Evolutionary conservation across 1,140 invertebrate genomes (phyloP).

Genomic region (Drosophila pectinifera): DNA sequence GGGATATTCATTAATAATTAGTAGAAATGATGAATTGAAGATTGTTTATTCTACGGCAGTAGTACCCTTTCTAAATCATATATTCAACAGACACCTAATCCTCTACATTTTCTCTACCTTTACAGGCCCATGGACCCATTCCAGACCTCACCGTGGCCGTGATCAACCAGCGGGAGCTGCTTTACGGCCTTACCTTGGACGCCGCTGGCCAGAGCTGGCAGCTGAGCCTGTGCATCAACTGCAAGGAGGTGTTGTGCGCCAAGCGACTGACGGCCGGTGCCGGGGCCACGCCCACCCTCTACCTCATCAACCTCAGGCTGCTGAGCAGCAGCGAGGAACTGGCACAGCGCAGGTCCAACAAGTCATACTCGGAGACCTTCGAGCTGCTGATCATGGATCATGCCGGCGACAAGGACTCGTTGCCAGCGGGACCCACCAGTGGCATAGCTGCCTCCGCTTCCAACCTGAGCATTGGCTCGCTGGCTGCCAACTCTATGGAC

Average conservation of each 20-base stretch:
- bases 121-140: slow-evolving; percentile 74
- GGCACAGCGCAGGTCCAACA: slow-evolving; percentile 48
- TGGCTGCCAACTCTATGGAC: slow-evolving; percentile 32
- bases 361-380: slow-evolving; percentile 73
- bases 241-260: slow-evolving; percentile 68
- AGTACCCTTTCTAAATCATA: background rate
- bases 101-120: background rate
- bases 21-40: too few relatives aligned
- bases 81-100: background rate
- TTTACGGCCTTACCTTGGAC: slow-evolving; percentile 64
- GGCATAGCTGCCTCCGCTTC: slow-evolving; percentile 39
- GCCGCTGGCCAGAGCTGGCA: slow-evolving; percentile 59
- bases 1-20: background rate
- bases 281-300: slow-evolving; percentile 46
- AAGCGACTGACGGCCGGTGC: slow-evolving; percentile 45
- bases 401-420: slow-evolving; percentile 21
- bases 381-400: slow-evolving; percentile 68
- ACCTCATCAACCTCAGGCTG: slow-evolving; percentile 69
- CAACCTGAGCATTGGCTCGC: slow-evolving; percentile 55
- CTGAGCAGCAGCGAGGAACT: slow-evolving; percentile 69
- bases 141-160: slow-evolving; percentile 61
- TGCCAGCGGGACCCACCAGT: background rate
- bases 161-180: slow-evolving; percentile 57
- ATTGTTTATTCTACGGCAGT: too few relatives aligned
- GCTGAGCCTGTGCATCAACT: slow-evolving; percentile 72